Percentiles rank a stretch among this genome's conserved stretches.
phyloP scores from a whole-genome alignment of 2,797 vertebrate species.

The Amphiprion clarkii region DNA sequence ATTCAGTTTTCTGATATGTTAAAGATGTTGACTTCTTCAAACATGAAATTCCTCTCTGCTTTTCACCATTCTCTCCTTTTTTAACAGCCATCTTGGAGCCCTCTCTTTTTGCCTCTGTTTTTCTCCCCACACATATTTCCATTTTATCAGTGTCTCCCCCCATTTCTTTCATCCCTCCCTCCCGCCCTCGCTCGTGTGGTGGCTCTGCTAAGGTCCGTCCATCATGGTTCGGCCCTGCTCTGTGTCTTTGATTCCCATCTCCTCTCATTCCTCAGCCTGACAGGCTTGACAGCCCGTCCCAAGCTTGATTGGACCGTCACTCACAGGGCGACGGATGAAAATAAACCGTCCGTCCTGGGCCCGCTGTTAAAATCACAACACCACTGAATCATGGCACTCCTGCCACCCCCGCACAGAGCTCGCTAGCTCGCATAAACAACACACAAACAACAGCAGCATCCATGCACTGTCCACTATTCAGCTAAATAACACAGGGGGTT shows the following conservation, averaged over 20 bases:
- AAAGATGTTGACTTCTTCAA: background rate
- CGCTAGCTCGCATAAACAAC: conserved; percentile 34
- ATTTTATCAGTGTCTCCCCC: conserved; percentile 19
- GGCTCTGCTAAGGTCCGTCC: conserved; percentile 64
- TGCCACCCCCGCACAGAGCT: conserved; percentile 7
- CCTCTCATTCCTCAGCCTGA: conserved; percentile 81
- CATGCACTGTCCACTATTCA: conserved; percentile 28
- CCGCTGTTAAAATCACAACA: conserved; percentile 70
- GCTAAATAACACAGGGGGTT: conserved; percentile 2
- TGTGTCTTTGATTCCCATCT: conserved; percentile 75
- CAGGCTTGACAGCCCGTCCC: conserved; percentile 76
- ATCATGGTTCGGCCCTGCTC: conserved; percentile 73
- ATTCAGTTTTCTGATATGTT: background rate
- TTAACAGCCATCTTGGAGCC: background rate
- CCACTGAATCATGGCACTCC: conserved; percentile 62
- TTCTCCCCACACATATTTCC: conserved; percentile 34
- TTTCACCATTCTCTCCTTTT: background rate
- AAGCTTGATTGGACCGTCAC: conserved; percentile 77
- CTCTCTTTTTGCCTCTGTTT: conserved; percentile 1
- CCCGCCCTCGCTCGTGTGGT: conserved; percentile 29
- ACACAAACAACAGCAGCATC: conserved; percentile 32
- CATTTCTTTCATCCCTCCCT: conserved; percentile 1
- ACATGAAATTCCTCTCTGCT: background rate
- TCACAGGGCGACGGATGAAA: conserved; percentile 69
- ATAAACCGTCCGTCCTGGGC: conserved; percentile 71